A percentile compares a stretch with the other conserved stretches of the same genome.
Conservation (phyloP, 1,140 invertebrate species). For the Metopolophium dirhodum region DNA sequence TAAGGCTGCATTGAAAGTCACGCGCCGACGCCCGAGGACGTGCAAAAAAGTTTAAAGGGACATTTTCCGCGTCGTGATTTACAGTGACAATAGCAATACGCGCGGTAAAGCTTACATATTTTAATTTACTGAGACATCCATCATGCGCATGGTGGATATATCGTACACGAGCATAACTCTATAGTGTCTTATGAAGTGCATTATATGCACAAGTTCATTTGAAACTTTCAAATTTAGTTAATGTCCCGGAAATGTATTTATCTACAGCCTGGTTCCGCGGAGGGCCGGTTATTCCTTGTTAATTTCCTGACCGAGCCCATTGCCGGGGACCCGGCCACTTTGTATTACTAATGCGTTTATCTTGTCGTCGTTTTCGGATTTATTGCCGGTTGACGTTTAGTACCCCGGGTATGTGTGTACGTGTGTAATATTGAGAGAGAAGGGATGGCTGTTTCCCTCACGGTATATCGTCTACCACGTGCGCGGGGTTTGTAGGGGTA, state of each 20-base stretch:
- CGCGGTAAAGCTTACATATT: neutral
- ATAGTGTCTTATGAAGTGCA: neutral
- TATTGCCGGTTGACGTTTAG: constrained; percentile 55
- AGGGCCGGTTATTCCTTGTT: constrained; percentile 51
- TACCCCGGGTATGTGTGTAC: neutral
- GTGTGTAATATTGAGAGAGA: neutral
- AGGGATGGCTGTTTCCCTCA: neutral
- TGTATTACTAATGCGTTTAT: constrained; percentile 56
- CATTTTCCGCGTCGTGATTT: neutral
- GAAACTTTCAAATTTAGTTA: neutral
- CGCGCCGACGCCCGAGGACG: neutral
- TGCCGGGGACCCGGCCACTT: constrained; percentile 44
- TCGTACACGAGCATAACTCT: neutral
- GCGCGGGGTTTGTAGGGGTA: neutral
- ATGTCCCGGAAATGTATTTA: constrained; percentile 34
- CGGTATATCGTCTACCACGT: neutral
- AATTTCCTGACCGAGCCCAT: constrained; percentile 37
- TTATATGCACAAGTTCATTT: constrained; percentile 6
- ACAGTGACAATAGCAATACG: neutral
- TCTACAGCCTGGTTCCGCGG: neutral
- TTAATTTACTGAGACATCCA: constrained; percentile 15
- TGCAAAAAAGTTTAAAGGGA: constrained; percentile 10
- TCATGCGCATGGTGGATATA: neutral
- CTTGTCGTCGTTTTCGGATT: constrained; percentile 56
- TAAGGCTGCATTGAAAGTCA: neutral